A percentile compares a stretch with the other conserved stretches of the same genome.
Evolutionary conservation across 2,888 invertebrate genomes (phyloP).

Genomic region (Allacma fusca): DNA sequence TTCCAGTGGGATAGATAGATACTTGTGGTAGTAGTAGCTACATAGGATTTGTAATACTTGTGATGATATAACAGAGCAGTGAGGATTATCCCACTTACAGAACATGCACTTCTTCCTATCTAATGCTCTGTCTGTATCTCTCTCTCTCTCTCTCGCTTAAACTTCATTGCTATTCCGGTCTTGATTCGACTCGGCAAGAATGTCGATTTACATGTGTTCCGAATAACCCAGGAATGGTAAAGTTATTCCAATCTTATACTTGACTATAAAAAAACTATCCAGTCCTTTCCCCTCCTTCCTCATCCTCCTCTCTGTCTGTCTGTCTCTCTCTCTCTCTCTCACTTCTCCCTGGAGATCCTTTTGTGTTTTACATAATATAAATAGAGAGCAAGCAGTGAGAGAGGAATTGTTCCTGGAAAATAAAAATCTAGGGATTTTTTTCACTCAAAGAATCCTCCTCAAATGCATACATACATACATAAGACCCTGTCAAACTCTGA

Average conservation of each 20-base stretch:
- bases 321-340: background rate
- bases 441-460: no score
- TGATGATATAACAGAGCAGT: background rate
- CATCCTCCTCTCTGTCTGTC: background rate
- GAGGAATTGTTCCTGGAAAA: no score
- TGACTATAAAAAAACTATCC: background rate
- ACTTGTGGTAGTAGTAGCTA: no score
- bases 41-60: background rate
- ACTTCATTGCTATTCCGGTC: conserved; percentile 46
- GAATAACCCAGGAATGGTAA: conserved; percentile 33
- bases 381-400: background rate
- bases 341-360: no score
- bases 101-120: background rate
- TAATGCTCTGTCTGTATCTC: background rate
- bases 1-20: background rate
- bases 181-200: conserved; percentile 41
- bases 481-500: background rate
- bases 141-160: conserved; percentile 37
- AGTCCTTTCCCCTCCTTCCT: background rate
- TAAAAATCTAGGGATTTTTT: no score
- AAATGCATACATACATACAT: no score
- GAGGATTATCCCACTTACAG: background rate
- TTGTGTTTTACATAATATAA: background rate
- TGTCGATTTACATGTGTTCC: conserved; percentile 40
- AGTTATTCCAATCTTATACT: background rate